These are phyloP conservation scores for Orthochromis indermauri DNA, from an alignment of 2,113 vertebrate genomes.

Conservation along the genomic window DNA sequence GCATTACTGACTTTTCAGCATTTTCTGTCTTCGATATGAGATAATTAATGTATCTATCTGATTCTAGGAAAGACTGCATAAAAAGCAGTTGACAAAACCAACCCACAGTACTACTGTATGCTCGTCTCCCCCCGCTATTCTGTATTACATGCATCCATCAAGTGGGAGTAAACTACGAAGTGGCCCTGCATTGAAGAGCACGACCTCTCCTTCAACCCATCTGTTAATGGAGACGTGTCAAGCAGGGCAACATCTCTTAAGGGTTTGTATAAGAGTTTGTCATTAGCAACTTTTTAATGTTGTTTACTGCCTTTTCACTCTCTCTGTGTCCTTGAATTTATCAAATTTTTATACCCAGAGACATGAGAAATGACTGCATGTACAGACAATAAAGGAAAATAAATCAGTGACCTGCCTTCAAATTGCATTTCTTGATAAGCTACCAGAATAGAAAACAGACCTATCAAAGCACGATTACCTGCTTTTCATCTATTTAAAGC, in stretches of 20 bases:
- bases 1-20: background rate
- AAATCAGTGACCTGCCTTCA: background rate
- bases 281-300: background rate
- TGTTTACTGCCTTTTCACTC: background rate
- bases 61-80: background rate
- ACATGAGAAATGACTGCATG: background rate
- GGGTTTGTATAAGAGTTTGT: background rate
- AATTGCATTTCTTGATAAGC: background rate
- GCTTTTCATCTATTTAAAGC: background rate
- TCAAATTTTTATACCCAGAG: background rate
- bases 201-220: slow-evolving; percentile 19
- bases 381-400: background rate
- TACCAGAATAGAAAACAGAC: background rate
- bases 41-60: background rate
- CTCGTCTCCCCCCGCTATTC: background rate
- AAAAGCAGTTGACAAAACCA: background rate
- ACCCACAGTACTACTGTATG: background rate
- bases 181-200: background rate
- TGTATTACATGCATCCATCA: background rate
- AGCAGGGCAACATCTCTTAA: background rate
- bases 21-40: background rate
- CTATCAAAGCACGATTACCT: background rate
- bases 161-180: background rate
- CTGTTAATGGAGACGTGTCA: slow-evolving; percentile 14
- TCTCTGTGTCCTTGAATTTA: background rate